A percentile compares a stretch with the other conserved stretches of the same genome.
Conservation (phyloP, 2,797 vertebrate genomes). For the Betta splendens region DNA sequence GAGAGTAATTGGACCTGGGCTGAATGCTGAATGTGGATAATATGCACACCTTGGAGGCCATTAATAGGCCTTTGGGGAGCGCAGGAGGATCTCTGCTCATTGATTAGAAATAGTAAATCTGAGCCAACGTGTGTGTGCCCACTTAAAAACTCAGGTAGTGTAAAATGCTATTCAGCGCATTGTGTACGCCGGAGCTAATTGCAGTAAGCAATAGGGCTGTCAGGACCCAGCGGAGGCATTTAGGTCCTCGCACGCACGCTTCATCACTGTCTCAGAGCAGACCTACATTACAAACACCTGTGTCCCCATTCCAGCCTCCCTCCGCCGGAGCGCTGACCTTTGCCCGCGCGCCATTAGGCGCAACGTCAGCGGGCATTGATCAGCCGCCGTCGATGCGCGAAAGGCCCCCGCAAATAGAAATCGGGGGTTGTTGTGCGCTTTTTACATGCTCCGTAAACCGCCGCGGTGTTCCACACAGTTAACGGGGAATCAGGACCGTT, state of each 20-base stretch:
- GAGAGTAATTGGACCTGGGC: constrained; percentile 75
- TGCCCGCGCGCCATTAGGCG: constrained; percentile 56
- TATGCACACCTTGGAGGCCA: constrained; percentile 77
- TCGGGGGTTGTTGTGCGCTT: constrained; percentile 32
- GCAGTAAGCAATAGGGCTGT: constrained; percentile 83
- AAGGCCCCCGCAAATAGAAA: constrained; percentile 56
- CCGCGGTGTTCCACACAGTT: constrained; percentile 58
- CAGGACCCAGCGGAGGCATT: constrained; percentile 78
- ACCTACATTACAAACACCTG: constrained; percentile 84
- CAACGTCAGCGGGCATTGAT: constrained; percentile 63
- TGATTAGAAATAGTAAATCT: constrained; percentile 82
- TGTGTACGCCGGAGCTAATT: constrained; percentile 77
- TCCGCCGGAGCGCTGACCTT: constrained; percentile 66
- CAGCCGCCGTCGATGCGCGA: constrained; percentile 56
- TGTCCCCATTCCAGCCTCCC: constrained; percentile 76
- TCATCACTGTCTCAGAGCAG: constrained; percentile 71
- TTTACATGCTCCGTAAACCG: constrained; percentile 55
- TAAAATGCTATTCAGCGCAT: constrained; percentile 78
- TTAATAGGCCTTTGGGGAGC: constrained; percentile 78
- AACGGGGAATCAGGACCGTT: constrained; percentile 65
- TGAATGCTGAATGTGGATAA: constrained; percentile 81
- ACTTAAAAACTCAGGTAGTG: constrained; percentile 59
- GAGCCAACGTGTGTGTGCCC: constrained; percentile 71
- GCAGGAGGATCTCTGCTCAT: constrained; percentile 68
- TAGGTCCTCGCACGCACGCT: constrained; percentile 70